Conservation (phyloP, 1,140 invertebrate species). For the Heliconius eleuchia region DNA sequence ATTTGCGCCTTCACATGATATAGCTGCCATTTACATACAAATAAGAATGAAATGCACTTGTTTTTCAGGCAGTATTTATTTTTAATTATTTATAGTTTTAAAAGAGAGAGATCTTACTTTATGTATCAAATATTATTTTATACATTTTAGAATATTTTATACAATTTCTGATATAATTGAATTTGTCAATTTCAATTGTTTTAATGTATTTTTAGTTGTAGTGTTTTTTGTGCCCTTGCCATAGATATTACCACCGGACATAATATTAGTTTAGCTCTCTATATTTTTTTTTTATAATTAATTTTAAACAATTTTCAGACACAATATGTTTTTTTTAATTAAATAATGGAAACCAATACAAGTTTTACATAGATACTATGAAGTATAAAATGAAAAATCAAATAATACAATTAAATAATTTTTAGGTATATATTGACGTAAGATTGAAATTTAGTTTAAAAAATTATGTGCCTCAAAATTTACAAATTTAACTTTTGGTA, state of each 20-base stretch:
- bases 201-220: conserved; percentile 11
- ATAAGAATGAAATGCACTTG: conserved; percentile 5
- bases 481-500: neutral
- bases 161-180: conserved; percentile 14
- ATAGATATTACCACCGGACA: conserved; percentile 34
- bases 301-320: neutral
- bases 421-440: conserved; percentile 7
- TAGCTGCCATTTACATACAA: neutral
- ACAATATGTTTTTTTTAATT: neutral
- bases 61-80: conserved; percentile 19
- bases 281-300: neutral
- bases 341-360: conserved; percentile 1
- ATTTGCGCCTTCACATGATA: neutral
- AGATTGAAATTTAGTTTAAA: neutral
- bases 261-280: conserved; percentile 22
- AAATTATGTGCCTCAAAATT: conserved; percentile 5
- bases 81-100: conserved; percentile 28
- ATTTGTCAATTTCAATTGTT: conserved; percentile 14
- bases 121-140: conserved; percentile 25
- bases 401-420: neutral
- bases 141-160: conserved; percentile 17
- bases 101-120: conserved; percentile 23
- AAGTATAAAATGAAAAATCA: neutral
- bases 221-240: conserved; percentile 31
- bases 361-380: neutral